A percentile compares a stretch with the other conserved stretches of the same genome.
Evolutionary conservation across 2,888 invertebrate genomes (phyloP).

Genomic region (Oxycera nigricornis): DNA sequence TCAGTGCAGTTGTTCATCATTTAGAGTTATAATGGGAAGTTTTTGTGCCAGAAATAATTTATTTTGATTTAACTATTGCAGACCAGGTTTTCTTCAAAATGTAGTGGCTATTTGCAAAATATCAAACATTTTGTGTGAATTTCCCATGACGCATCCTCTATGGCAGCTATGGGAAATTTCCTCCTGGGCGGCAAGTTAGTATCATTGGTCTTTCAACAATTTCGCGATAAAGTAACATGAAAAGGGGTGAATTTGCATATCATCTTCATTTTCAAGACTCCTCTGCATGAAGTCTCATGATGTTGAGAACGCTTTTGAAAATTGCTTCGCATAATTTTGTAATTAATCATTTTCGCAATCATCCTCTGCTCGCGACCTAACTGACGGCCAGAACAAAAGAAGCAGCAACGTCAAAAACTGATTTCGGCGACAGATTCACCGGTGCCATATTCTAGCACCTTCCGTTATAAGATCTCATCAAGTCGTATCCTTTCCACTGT

Average conservation of each 20-base stretch:
- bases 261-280: constrained; percentile 42
- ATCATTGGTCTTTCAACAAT: neutral
- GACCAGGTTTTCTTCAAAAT: too few relatives aligned
- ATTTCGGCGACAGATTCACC: constrained; percentile 42
- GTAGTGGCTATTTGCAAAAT: too few relatives aligned
- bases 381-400: constrained; percentile 43
- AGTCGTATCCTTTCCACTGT: constrained; percentile 18
- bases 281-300: constrained; percentile 15
- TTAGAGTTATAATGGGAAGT: too few relatives aligned
- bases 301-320: constrained; percentile 43
- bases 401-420: constrained; percentile 36
- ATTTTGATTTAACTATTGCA: too few relatives aligned
- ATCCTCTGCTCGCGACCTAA: constrained; percentile 40
- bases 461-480: constrained; percentile 38
- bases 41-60: too few relatives aligned
- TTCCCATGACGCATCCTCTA: too few relatives aligned
- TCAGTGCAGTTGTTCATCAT: too few relatives aligned
- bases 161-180: constrained; percentile 1
- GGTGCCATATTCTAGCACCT: constrained; percentile 41
- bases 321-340: constrained; percentile 47
- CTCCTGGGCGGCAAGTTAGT: neutral
- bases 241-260: constrained; percentile 47
- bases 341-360: constrained; percentile 47
- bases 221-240: too few relatives aligned
- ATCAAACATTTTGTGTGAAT: too few relatives aligned